Evolutionary conservation across 2,797 vertebrate species (phyloP).

Genomic region (Sebastes variabilis): DNA sequence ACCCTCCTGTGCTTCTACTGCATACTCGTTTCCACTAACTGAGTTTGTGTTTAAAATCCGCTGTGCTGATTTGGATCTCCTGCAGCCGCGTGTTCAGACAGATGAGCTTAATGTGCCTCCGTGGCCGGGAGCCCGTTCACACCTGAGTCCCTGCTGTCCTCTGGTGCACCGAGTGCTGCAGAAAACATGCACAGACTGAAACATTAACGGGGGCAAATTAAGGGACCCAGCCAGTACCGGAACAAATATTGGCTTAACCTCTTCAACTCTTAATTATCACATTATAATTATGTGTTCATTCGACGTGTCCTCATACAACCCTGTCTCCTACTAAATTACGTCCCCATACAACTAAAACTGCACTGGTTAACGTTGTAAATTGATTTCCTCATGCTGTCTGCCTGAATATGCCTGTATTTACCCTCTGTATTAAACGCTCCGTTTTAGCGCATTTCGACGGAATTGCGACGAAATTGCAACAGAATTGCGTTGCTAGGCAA

Average conservation of each 20-base stretch:
- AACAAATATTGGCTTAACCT: background rate
- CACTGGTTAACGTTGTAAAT: too few relatives aligned
- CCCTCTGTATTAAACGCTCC: too few relatives aligned
- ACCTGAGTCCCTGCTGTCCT: slow-evolving; percentile 42
- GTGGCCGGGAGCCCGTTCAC: background rate
- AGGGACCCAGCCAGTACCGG: background rate
- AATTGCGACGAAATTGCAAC: too few relatives aligned
- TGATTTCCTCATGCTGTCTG: too few relatives aligned
- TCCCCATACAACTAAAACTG: too few relatives aligned
- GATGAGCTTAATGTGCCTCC: background rate
- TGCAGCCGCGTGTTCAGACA: background rate
- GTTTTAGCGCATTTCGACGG: too few relatives aligned
- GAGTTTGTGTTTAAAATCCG: background rate
- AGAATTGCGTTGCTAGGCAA: too few relatives aligned
- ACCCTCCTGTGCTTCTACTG: background rate
- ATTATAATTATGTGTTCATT: background rate
- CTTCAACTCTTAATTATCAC: background rate
- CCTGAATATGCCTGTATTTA: too few relatives aligned
- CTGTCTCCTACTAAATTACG: too few relatives aligned
- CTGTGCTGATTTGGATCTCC: background rate
- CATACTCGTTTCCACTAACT: background rate
- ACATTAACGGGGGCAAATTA: background rate
- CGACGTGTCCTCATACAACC: background rate
- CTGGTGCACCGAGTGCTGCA: background rate
- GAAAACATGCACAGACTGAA: background rate